Evolutionary conservation across 2,888 invertebrate genomes (phyloP), one percentile per base, ranked within the genome.

Genomic region (Chloroclystis v-ata): DNA sequence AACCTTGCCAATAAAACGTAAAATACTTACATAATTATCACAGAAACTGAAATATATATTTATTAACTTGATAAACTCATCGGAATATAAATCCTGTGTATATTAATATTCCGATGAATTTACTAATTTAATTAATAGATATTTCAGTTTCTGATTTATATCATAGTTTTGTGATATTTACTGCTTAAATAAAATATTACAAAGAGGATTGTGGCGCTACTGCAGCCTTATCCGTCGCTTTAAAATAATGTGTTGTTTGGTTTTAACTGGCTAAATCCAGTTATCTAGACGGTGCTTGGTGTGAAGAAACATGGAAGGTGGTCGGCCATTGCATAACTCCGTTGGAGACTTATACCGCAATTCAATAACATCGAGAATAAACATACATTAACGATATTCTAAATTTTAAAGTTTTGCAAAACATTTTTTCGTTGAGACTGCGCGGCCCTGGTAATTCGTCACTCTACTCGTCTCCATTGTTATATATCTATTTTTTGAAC

Each of bases 251-350:
- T 63, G 64, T 65, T 55, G 65, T 71, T 70, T 66, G 50, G 58
- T 65, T 59, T 58, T 56, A 72, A 74, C 75, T 73, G 67, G 75
- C 66, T 69, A 59, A 56, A 72, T 71, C 76, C 72, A 65, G 75
- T 65, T 50, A 35, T 20, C 35, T 35, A 35, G 35, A 35, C 16
- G 65, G 58, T 64, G 65, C 59, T 64, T 60, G 61, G 55, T 64
- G 63, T 72, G 69, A 72, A 73, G 77, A 75, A 78, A 77, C 66
- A 59, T 72, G 63, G 69, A 66, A 67, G 66, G 71, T 64, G 63
- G 67, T 56, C 54, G 49, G 20, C 20, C 20, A 20, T 80, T 81
- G 73, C 77, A 72, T 81, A 79, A 81, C 67, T 49, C 43, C 40
- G 49, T 57, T 64, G 59, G 67, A 60, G 61, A 67, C 62, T 68